These are phyloP conservation scores for Dicyrtoma fusca DNA, from an alignment of 2,888 invertebrate genomes.

Conservation along the genomic window DNA sequence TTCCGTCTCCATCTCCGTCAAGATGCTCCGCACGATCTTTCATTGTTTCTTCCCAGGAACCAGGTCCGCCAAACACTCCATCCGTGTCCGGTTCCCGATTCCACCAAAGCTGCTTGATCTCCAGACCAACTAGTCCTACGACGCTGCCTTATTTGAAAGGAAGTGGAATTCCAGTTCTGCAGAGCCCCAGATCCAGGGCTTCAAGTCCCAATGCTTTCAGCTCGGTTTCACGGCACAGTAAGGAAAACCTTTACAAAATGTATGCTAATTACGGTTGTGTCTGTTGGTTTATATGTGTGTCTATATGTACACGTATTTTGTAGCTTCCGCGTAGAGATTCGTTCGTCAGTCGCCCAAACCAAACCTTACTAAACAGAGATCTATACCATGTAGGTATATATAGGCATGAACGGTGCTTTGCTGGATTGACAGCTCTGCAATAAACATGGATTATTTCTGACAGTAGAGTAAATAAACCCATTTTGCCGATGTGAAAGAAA, in stretches of 20 bases:
- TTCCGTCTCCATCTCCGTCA: slow-evolving; percentile 31
- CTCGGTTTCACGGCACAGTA: background rate
- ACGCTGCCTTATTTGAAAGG: slow-evolving; percentile 19
- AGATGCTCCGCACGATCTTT: background rate
- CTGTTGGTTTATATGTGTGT: too few species aligned
- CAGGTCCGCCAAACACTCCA: slow-evolving; percentile 9
- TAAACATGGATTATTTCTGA: too few species aligned
- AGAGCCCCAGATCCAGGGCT: slow-evolving; percentile 7
- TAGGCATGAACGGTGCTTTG: background rate
- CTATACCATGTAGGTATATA: too few species aligned
- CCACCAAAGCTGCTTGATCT: slow-evolving; percentile 48
- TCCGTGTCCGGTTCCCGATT: slow-evolving; percentile 47
- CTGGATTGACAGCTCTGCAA: background rate
- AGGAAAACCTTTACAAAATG: too few species aligned
- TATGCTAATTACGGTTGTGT: too few species aligned
- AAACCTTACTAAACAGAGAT: too few species aligned
- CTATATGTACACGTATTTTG: too few species aligned
- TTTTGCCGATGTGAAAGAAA: background rate
- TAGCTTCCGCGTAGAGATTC: too few species aligned
- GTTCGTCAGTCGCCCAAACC: too few species aligned
- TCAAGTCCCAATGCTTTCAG: slow-evolving; percentile 21
- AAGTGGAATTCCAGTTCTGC: slow-evolving; percentile 15
- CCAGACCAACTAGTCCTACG: slow-evolving; percentile 36
- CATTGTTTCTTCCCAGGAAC: slow-evolving; percentile 15
- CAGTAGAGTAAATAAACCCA: too few species aligned